Conservation (phyloP, 2,113 vertebrate genomes). For the Oryzias celebensis region DNA sequence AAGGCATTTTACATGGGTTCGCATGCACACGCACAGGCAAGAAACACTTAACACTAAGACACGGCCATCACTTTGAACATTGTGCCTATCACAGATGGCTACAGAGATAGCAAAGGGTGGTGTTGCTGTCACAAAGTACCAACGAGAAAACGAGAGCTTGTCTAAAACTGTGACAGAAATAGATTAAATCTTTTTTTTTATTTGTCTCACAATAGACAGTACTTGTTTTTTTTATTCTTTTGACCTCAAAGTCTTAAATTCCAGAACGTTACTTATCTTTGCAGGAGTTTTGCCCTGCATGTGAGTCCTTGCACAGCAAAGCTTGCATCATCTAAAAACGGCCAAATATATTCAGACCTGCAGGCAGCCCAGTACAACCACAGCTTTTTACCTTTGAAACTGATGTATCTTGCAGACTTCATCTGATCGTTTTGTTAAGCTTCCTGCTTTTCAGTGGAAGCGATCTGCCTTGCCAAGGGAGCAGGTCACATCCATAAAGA, state of each 20-base stretch:
- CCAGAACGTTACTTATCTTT: conserved; percentile 33
- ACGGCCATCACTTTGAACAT: conserved; percentile 53
- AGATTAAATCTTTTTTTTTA: conserved; percentile 46
- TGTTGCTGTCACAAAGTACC: conserved; percentile 39
- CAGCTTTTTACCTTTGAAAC: conserved; percentile 37
- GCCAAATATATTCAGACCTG: conserved; percentile 50
- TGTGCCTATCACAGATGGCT: conserved; percentile 55
- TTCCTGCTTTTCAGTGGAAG: conserved; percentile 27
- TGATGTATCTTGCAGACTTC: conserved; percentile 21
- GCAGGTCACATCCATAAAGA: not conserved
- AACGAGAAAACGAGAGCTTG: conserved; percentile 30
- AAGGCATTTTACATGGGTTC: conserved; percentile 34
- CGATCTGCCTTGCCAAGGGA: conserved; percentile 5
- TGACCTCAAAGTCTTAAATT: conserved; percentile 45
- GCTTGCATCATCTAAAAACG: conserved; percentile 24
- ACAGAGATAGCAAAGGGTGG: conserved; percentile 51
- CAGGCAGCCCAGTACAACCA: conserved; percentile 26
- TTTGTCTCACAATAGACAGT: conserved; percentile 37
- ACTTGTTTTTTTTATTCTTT: conserved; percentile 24
- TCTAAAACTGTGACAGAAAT: conserved; percentile 38
- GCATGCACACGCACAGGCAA: conserved; percentile 16
- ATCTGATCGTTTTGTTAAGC: conserved; percentile 24
- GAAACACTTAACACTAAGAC: conserved; percentile 53
- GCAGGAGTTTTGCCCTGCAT: conserved; percentile 23
- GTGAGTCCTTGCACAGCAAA: conserved; percentile 25